phyloP scores from a whole-genome alignment of 2,888 invertebrate species.

The Nephrotoma guestfalica region DNA sequence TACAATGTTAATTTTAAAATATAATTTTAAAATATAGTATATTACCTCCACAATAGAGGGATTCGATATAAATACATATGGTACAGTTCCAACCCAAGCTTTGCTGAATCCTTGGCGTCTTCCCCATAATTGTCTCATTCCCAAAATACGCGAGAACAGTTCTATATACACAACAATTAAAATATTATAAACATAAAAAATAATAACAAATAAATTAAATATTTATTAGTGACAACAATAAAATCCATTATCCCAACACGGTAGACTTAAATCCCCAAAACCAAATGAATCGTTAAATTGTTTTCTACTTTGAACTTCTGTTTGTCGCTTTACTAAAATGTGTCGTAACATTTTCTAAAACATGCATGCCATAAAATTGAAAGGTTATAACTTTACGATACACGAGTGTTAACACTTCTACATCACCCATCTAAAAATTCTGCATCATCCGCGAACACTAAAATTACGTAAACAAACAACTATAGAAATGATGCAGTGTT shows the following conservation, averaged over 20 bases:
- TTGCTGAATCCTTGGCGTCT: slow-evolving; percentile 34
- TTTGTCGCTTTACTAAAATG: background rate
- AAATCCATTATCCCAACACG: background rate
- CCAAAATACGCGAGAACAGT: slow-evolving; percentile 35
- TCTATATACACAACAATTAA: slow-evolving; percentile 22
- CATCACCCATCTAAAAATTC: too few relatives aligned
- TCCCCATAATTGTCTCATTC: slow-evolving; percentile 36
- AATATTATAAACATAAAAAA: background rate
- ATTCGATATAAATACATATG: slow-evolving; percentile 36
- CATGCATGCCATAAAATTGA: background rate
- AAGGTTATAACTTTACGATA: background rate
- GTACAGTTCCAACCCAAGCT: slow-evolving; percentile 35
- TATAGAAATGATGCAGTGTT: too few relatives aligned
- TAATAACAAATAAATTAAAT: background rate
- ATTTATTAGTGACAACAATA: background rate
- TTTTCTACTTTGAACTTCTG: background rate
- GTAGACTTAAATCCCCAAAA: background rate
- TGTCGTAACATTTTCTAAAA: background rate
- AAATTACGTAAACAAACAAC: too few relatives aligned
- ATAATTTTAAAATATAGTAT: background rate
- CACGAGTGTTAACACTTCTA: too few relatives aligned
- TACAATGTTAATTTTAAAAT: slow-evolving; percentile 9
- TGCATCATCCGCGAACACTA: too few relatives aligned
- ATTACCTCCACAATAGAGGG: slow-evolving; percentile 35
- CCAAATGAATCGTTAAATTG: background rate